Percentiles rank a stretch among this genome's conserved stretches.
phyloP scores from a whole-genome alignment of 2,113 vertebrate species.

The Hassar affinis region DNA sequence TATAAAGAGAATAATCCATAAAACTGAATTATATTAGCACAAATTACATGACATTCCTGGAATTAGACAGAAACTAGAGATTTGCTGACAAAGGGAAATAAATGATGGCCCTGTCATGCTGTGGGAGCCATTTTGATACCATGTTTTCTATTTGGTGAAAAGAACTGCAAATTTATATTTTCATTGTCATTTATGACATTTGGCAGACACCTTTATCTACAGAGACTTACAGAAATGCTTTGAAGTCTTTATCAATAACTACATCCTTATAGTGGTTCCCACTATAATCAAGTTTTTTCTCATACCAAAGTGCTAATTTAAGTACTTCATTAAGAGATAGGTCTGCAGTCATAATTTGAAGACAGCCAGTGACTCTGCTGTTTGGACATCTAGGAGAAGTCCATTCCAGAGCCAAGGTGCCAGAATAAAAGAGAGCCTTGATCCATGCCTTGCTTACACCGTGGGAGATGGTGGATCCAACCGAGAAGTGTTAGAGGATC shows the following conservation, averaged over 20 bases:
- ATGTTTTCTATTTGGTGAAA: not conserved
- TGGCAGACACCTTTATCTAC: not conserved
- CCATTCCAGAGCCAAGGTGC: not conserved
- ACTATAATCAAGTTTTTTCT: too few relatives aligned
- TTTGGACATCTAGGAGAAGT: not conserved
- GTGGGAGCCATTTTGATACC: not conserved
- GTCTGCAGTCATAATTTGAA: not conserved
- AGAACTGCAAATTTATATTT: not conserved
- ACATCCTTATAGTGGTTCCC: not conserved
- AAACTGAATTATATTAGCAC: not conserved
- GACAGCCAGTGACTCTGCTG: not conserved
- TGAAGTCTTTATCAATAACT: not conserved
- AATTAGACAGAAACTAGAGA: not conserved
- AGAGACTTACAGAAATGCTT: not conserved
- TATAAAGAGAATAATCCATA: not conserved
- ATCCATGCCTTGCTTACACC: not conserved
- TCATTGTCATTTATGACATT: not conserved
- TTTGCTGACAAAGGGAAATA: not conserved
- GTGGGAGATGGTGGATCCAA: not conserved
- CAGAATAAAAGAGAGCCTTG: not conserved
- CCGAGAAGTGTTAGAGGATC: not conserved
- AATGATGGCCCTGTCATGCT: not conserved
- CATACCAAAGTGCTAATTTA: not conserved
- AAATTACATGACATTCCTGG: not conserved
- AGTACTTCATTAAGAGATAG: not conserved